Conservation (phyloP, 1,140 invertebrate species). For the Popillia japonica region DNA sequence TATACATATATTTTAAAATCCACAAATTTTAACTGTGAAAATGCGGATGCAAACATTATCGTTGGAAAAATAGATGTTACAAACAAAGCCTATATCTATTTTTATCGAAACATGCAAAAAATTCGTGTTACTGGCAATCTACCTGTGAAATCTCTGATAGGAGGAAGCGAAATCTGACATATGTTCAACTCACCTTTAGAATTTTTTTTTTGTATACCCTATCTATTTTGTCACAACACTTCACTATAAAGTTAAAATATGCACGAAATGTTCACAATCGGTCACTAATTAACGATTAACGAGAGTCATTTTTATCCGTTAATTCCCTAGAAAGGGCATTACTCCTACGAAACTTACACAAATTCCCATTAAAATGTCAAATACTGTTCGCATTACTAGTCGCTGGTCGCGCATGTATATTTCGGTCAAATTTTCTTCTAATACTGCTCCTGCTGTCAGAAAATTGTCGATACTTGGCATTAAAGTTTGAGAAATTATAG, state of each 20-base stretch:
- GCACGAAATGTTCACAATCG: not conserved
- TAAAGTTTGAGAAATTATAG: not conserved
- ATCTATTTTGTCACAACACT: not conserved
- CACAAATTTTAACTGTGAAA: too few species aligned
- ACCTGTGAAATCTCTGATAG: constrained; percentile 12
- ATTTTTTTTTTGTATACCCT: not conserved
- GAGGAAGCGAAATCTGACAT: constrained; percentile 16
- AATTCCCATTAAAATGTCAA: constrained; percentile 18
- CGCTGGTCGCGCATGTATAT: not conserved
- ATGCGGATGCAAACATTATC: not conserved
- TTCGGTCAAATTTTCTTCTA: not conserved
- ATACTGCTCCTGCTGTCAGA: not conserved
- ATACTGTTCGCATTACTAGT: constrained; percentile 9
- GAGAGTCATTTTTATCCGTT: not conserved
- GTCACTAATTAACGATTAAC: constrained; percentile 11
- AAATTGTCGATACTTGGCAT: not conserved
- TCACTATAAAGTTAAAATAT: not conserved
- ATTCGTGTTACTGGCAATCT: not conserved
- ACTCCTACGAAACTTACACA: not conserved
- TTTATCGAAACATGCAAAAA: constrained; percentile 2
- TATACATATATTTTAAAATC: too few species aligned
- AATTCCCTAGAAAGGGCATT: constrained; percentile 23
- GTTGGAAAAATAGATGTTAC: not conserved
- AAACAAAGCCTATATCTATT: not conserved
- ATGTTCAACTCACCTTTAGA: constrained; percentile 12